These are phyloP conservation scores for Rhinolophus ferrumequinum DNA, from an alignment of 2,113 vertebrate genomes.

Conservation along the genomic window DNA sequence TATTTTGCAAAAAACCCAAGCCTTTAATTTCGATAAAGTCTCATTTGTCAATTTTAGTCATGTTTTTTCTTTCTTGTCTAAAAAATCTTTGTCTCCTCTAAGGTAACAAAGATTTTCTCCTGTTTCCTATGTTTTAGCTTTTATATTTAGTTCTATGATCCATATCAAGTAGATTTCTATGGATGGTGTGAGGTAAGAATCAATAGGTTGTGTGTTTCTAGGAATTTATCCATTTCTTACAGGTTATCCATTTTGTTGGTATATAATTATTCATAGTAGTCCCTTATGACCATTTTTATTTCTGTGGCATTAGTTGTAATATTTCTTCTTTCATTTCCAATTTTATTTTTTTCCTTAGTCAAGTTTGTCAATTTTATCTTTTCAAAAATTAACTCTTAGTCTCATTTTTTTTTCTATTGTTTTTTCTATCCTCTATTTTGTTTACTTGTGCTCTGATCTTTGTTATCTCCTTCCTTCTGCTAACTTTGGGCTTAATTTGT, in stretches of 20 bases:
- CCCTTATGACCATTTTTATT: neutral
- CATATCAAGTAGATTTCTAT: neutral
- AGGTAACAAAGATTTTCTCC: neutral
- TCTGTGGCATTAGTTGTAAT: neutral
- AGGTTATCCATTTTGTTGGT: neutral
- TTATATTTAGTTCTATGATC: neutral
- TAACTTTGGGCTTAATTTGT: neutral
- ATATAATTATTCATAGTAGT: neutral
- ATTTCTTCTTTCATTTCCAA: neutral
- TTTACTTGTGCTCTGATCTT: neutral
- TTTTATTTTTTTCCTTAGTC: neutral
- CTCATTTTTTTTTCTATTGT: neutral
- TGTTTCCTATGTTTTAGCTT: neutral
- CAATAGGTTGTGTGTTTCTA: neutral
- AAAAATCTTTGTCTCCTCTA: neutral
- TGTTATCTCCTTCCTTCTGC: neutral
- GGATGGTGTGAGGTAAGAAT: neutral
- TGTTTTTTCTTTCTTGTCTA: neutral
- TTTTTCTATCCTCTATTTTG: neutral
- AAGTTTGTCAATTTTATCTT: neutral
- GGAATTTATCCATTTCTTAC: neutral
- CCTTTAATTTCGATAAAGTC: neutral
- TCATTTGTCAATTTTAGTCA: slow-evolving; percentile 19
- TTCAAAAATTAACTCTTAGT: neutral
- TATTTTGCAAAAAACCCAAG: neutral